Evolutionary conservation across 2,113 vertebrate species (phyloP).

Genomic region (Ochotona curzoniae): DNA sequence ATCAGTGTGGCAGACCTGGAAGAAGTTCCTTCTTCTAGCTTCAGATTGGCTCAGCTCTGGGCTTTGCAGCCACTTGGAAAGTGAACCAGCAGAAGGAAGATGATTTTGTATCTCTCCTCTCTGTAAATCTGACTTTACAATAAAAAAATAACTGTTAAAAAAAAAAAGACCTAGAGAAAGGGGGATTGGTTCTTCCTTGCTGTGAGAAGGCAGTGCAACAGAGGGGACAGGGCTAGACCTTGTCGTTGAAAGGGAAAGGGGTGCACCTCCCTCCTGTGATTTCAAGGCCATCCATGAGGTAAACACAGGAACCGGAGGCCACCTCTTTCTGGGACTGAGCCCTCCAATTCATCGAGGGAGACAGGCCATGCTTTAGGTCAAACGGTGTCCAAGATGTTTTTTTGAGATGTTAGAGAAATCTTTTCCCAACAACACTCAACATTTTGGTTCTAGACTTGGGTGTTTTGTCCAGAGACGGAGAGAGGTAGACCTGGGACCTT

Average conservation of each 20-base stretch:
- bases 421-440: neutral
- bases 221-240: neutral
- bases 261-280: neutral
- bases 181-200: neutral
- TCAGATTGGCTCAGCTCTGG: too few relatives aligned
- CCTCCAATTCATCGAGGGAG: neutral
- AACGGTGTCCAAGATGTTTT: neutral
- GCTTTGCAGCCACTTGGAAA: too few relatives aligned
- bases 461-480: neutral
- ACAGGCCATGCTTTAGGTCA: neutral
- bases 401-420: constrained; percentile 16
- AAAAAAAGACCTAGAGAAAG: neutral
- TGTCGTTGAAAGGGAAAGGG: neutral
- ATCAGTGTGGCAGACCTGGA: too few relatives aligned
- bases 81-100: too few relatives aligned
- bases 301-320: neutral
- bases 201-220: neutral
- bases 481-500: neutral
- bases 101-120: too few relatives aligned
- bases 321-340: neutral
- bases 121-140: too few relatives aligned
- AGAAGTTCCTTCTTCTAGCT: too few relatives aligned
- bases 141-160: too few relatives aligned
- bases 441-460: constrained; percentile 27
- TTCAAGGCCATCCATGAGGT: neutral